These are phyloP conservation scores for Minunthozetes semirufus DNA, from an alignment of 2,888 invertebrate genomes.

Conservation along the genomic window DNA sequence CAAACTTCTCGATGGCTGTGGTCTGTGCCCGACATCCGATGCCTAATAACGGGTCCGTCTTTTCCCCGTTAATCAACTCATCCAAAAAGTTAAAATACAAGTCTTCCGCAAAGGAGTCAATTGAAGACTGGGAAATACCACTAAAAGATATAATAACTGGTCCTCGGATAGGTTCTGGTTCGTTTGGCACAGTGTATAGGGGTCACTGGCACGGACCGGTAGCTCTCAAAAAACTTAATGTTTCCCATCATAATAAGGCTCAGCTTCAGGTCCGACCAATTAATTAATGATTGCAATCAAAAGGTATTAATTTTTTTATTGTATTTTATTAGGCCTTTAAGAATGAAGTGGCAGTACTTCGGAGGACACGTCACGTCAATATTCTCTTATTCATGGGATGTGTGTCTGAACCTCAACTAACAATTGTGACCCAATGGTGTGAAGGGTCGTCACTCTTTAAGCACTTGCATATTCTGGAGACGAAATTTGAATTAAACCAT, in stretches of 20 bases:
- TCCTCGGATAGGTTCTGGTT: slow-evolving; percentile 88
- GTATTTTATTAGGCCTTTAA: slow-evolving; percentile 71
- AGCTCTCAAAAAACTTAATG: slow-evolving; percentile 94
- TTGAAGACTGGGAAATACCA: slow-evolving; percentile 94
- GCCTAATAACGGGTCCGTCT: neutral
- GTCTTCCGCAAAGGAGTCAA: slow-evolving; percentile 59
- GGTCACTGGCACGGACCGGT: slow-evolving; percentile 98
- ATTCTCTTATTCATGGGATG: slow-evolving; percentile 98
- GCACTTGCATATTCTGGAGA: slow-evolving; percentile 92
- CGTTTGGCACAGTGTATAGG: slow-evolving; percentile 96
- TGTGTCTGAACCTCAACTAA: slow-evolving; percentile 88
- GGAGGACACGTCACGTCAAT: slow-evolving; percentile 79
- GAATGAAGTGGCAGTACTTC: slow-evolving; percentile 86
- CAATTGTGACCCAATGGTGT: slow-evolving; percentile 99
- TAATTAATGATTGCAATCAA: neutral
- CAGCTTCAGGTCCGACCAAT: slow-evolving; percentile 57
- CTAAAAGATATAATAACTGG: slow-evolving; percentile 87
- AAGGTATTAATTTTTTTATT: neutral
- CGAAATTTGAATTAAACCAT: slow-evolving; percentile 80
- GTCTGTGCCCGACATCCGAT: slow-evolving; percentile 1
- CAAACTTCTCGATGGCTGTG: neutral
- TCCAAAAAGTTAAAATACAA: too few species aligned
- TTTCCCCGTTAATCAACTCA: neutral
- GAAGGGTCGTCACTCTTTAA: slow-evolving; percentile 95
- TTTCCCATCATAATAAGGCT: slow-evolving; percentile 89